Evolutionary conservation across 30 jellyfish, hydroid and myxozoan genomes (phyloP), one percentile per base, ranked within the genome.

Genomic region (Sanderia malayensis): DNA sequence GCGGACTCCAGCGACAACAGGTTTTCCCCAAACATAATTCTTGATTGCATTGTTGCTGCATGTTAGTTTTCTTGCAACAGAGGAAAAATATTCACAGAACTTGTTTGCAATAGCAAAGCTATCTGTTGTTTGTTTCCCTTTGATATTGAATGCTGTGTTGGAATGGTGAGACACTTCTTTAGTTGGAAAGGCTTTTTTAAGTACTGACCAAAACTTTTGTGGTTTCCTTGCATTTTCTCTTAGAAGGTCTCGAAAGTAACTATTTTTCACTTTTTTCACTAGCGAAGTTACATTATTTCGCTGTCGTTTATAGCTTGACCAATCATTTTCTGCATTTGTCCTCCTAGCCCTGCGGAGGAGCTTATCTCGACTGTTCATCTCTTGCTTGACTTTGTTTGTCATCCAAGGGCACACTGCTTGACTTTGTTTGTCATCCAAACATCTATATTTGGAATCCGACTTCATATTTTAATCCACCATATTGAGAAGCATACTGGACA

Each of bases 331-430:
- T 46, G 55, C 52, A 61, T 79, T 67, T 53, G 75, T 31, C 45
- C 76, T 81, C 27, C 80, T 30, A 33, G 86, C 80, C 55, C 28
- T 81, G 59, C 86, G 76, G 3, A 67, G 78, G 68, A 79, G 81
- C 80, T 55, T 46, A 77, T 79, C 91, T 67, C 91, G 66, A 63
- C 2, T 29, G 41, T 79, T 79, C 80, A 76, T 76, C 55, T 64
- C 88, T 24, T 61, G 61, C 63, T 45, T 77, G 63, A 77, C 41
- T 33, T 77, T 81, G 61, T 26, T 67, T 19, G 91, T 44, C 27
- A 79, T 71, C 83, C 83, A 69, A 31, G 83, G 88, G 49, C 83
- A 66, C 44, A 53, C n/a, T n/a, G n/a, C n/a, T n/a, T n/a, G n/a
- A n/a, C n/a, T n/a, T n/a, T n/a, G n/a, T n/a, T n/a, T n/a, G n/a